Evolutionary conservation across 2,888 invertebrate genomes (phyloP).

Genomic region (Cheilosia vulpina): DNA sequence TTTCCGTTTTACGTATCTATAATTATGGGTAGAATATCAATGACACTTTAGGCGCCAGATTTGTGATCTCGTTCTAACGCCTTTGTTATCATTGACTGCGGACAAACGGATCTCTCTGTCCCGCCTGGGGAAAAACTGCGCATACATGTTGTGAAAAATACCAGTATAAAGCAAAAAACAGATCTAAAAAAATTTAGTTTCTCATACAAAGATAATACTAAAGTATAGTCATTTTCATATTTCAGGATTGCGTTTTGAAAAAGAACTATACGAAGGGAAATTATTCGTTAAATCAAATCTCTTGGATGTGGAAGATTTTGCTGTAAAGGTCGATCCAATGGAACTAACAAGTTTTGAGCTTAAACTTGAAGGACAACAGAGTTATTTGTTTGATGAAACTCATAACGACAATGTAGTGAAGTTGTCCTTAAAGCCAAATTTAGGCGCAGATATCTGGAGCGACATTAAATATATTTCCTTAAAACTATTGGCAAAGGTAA

Average conservation of each 20-base stretch:
- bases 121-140: too few relatives aligned
- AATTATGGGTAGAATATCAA: too few relatives aligned
- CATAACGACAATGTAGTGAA: neutral
- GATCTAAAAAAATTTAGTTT: too few relatives aligned
- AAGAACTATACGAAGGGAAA: slow-evolving; percentile 21
- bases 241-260: slow-evolving; percentile 10
- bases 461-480: neutral
- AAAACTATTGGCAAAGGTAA: neutral
- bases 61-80: too few relatives aligned
- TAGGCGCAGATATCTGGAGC: neutral
- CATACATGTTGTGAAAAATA: too few relatives aligned
- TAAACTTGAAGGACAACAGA: neutral
- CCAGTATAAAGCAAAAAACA: too few relatives aligned
- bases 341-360: neutral
- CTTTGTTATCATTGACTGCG: too few relatives aligned
- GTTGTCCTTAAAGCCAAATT: neutral
- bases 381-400: slow-evolving; percentile 2
- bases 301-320: slow-evolving; percentile 4
- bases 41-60: too few relatives aligned
- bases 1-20: too few relatives aligned
- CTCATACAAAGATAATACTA: neutral
- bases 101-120: too few relatives aligned
- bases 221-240: neutral
- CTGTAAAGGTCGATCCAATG: neutral
- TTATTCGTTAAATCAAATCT: neutral